Evolutionary conservation across 2,113 vertebrate species (phyloP).

Genomic region (Erythrolamprus reginae): DNA sequence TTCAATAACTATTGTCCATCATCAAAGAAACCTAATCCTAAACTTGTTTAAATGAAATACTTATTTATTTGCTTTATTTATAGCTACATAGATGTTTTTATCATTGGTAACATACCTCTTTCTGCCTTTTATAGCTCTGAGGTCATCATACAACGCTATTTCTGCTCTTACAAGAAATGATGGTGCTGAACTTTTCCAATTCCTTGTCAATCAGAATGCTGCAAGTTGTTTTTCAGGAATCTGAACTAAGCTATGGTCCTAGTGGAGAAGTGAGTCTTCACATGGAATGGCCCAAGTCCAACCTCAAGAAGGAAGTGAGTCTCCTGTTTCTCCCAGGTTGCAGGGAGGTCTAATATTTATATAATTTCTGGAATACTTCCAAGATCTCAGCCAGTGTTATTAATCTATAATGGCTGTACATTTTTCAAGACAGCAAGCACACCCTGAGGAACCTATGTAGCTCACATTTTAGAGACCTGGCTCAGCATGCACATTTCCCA

Average conservation of each 20-base stretch:
- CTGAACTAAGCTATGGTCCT: slow-evolving; percentile 1
- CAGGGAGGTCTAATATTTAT: slow-evolving; percentile 58
- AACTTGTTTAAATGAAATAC: neutral
- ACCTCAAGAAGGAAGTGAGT: slow-evolving; percentile 48
- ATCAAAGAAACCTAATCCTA: neutral
- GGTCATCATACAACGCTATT: neutral
- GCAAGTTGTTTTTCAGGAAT: slow-evolving; percentile 19
- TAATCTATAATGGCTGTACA: slow-evolving; percentile 29
- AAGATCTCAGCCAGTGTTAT: slow-evolving; percentile 36
- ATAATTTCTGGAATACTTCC: slow-evolving; percentile 40
- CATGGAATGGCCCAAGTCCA: slow-evolving; percentile 38
- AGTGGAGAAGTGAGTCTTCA: slow-evolving; percentile 43
- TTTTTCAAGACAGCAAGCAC: slow-evolving; percentile 36
- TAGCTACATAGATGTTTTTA: slow-evolving; percentile 40
- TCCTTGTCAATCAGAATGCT: slow-evolving; percentile 23
- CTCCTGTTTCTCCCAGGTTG: slow-evolving; percentile 42
- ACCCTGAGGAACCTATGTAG: slow-evolving; percentile 27
- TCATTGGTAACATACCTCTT: slow-evolving; percentile 24
- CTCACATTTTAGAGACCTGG: slow-evolving; percentile 22
- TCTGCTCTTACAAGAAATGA: slow-evolving; percentile 40
- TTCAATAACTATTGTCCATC: slow-evolving; percentile 3
- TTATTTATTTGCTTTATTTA: slow-evolving; percentile 20
- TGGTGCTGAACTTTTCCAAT: slow-evolving; percentile 5
- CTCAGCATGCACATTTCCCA: slow-evolving; percentile 24
- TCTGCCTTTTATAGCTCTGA: slow-evolving; percentile 22